A percentile compares a stretch with the other conserved stretches of the same genome.
Evolutionary conservation across 2,113 vertebrate species (phyloP).

Genomic region (Nerophis ophidion): DNA sequence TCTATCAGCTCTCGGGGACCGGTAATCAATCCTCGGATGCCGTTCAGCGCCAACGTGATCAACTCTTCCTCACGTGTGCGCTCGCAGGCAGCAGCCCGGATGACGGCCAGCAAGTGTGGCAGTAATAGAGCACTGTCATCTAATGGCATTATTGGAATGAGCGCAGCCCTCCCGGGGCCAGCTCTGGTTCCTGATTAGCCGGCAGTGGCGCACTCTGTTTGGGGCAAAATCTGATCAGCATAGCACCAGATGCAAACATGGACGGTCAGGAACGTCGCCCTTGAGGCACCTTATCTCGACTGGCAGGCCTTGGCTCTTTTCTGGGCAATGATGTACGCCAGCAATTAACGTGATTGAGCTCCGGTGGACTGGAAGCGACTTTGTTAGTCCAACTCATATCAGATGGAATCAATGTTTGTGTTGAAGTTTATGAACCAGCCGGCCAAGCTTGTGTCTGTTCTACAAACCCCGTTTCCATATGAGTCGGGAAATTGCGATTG

Average conservation of each 20-base stretch:
- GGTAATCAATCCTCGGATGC: constrained; percentile 75
- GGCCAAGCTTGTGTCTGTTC: no score
- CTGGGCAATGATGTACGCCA: neutral
- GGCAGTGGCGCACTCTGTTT: constrained; percentile 43
- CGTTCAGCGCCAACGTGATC: constrained; percentile 42
- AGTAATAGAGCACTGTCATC: constrained; percentile 43
- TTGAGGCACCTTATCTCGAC: constrained; percentile 47
- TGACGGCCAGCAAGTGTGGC: constrained; percentile 54
- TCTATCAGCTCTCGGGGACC: constrained; percentile 65
- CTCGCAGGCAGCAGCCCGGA: constrained; percentile 7
- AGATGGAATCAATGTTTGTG: no score
- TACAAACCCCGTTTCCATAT: no score
- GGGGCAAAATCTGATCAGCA: constrained; percentile 64
- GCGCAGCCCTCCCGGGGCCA: constrained; percentile 49
- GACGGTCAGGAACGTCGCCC: constrained; percentile 48
- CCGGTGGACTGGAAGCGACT: neutral
- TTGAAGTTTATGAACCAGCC: no score
- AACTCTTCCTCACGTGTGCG: constrained; percentile 9
- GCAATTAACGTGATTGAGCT: neutral
- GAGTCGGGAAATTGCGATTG: no score
- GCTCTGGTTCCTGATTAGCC: constrained; percentile 64
- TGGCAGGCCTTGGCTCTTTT: constrained; percentile 6
- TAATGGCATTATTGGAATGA: constrained; percentile 68
- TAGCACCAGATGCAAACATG: constrained; percentile 47
- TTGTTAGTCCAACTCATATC: neutral